phyloP scores from a whole-genome alignment of 2,797 vertebrate species.

The Leptoclinus maculatus region DNA sequence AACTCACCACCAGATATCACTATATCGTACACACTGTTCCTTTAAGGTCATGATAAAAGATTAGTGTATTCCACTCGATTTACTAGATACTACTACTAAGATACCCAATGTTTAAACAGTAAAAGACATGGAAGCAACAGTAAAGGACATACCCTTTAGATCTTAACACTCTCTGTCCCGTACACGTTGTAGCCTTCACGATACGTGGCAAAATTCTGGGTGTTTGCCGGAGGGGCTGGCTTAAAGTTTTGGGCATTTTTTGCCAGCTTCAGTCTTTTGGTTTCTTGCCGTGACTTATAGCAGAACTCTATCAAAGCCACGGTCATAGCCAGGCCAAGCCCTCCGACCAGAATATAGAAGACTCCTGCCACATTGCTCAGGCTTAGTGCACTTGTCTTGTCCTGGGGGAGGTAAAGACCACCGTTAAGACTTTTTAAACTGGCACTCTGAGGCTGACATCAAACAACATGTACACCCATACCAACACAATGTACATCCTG shows the following conservation, averaged over 20 bases:
- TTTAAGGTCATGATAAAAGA: no score
- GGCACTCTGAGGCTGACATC: constrained; percentile 64
- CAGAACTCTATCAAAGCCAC: constrained; percentile 99
- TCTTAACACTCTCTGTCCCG: constrained; percentile 99
- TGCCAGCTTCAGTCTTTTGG: constrained; percentile 96
- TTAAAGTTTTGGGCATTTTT: constrained; percentile 99
- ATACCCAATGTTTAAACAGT: background rate
- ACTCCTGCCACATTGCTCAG: constrained; percentile 99
- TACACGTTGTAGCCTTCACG: constrained; percentile 99
- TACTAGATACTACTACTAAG: background rate
- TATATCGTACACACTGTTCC: no score
- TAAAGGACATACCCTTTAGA: constrained; percentile 89
- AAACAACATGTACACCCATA: constrained; percentile 37
- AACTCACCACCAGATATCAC: no score
- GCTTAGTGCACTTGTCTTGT: constrained; percentile 99
- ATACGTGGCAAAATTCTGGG: constrained; percentile 98
- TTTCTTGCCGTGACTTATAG: constrained; percentile 98
- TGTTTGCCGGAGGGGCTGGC: constrained; percentile 91
- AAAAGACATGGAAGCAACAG: background rate
- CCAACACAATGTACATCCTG: constrained; percentile 57
- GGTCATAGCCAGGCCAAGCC: constrained; percentile 98
- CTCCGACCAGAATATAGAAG: constrained; percentile 99
- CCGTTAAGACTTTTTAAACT: constrained; percentile 66
- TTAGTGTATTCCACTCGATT: no score
- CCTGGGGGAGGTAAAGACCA: constrained; percentile 88